phyloP scores from a whole-genome alignment of 1,140 invertebrate species.

The Mercenaria mercenaria region DNA sequence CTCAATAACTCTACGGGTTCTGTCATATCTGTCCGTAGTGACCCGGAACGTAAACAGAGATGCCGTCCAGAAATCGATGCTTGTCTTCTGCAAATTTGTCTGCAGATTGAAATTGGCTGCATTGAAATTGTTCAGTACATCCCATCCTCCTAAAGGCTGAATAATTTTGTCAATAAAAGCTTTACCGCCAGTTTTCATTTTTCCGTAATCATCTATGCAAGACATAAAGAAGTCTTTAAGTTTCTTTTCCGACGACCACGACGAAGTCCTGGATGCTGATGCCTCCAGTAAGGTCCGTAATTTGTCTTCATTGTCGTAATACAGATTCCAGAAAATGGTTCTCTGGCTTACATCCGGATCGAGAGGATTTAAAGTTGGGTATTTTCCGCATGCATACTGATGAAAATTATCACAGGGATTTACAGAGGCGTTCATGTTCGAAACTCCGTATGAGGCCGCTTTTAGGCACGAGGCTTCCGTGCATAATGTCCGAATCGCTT shows the following conservation, averaged over 20 bases:
- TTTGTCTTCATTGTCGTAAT: constrained; percentile 77
- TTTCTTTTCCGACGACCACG: constrained; percentile 79
- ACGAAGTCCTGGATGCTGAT: constrained; percentile 59
- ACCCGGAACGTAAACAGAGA: constrained; percentile 78
- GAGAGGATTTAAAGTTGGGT: constrained; percentile 68
- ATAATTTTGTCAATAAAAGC: constrained; percentile 79
- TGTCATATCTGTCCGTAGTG: constrained; percentile 70
- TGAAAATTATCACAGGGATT: constrained; percentile 88
- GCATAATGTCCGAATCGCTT: constrained; percentile 65
- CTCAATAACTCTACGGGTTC: constrained; percentile 73
- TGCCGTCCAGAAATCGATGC: constrained; percentile 80
- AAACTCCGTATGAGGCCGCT: constrained; percentile 72
- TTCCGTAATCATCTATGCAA: constrained; percentile 80
- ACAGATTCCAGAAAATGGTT: constrained; percentile 73
- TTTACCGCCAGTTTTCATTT: constrained; percentile 71
- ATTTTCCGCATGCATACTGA: constrained; percentile 87
- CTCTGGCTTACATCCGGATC: constrained; percentile 66
- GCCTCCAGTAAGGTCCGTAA: constrained; percentile 74
- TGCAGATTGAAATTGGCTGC: constrained; percentile 74
- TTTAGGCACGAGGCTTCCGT: constrained; percentile 75
- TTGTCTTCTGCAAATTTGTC: constrained; percentile 74
- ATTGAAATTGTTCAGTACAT: constrained; percentile 74
- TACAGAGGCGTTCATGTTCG: constrained; percentile 85
- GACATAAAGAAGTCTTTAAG: constrained; percentile 81
- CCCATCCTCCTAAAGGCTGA: constrained; percentile 79